Conservation (phyloP, 2,888 invertebrate species). For the Leucania comma region DNA sequence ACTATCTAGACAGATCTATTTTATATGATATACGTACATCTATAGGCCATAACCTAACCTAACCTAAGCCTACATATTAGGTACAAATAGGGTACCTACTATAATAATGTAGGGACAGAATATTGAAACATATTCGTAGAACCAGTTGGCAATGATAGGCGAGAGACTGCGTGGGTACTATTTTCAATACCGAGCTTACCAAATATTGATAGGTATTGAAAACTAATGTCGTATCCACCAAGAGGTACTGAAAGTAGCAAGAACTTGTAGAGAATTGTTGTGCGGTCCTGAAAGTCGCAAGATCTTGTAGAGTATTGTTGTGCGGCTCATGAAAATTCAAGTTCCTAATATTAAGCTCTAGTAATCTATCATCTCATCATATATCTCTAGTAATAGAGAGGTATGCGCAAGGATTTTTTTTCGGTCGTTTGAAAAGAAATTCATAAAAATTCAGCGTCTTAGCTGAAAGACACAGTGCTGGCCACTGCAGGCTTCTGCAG, state of each 20-base stretch:
- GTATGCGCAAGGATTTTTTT: no score
- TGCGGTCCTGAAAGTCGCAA: neutral
- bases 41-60: no score
- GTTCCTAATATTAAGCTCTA: no score
- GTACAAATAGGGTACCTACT: neutral
- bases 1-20: neutral
- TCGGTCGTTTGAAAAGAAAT: no score
- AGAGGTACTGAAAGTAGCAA: neutral
- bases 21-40: no score
- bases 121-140: constrained; percentile 11
- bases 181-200: neutral
- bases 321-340: no score
- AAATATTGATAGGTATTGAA: neutral
- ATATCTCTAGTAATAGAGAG: no score
- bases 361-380: neutral
- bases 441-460: no score
- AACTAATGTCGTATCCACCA: neutral
- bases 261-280: neutral
- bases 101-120: no score
- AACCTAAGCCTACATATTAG: no score
- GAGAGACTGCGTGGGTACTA: neutral
- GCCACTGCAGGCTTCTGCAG: no score
- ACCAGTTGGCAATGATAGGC: neutral
- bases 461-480: no score
- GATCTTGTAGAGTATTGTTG: neutral